Base-by-base conservation (phyloP, 1,140 invertebrate genomes). In the Saxidomus purpurata region DNA sequence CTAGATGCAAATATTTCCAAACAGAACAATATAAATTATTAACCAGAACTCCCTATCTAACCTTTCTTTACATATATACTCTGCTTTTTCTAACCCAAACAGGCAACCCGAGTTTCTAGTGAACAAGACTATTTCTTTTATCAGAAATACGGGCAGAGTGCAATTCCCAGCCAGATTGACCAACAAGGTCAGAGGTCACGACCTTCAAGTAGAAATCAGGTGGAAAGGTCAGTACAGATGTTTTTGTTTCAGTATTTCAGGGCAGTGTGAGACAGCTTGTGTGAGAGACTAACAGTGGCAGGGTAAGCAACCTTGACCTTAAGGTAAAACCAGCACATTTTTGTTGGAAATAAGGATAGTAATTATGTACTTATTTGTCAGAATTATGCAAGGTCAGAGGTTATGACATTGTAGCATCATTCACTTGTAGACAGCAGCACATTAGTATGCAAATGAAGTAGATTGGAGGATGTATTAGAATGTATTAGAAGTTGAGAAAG, bases 141-240 rank as follows among this genome's bases (percentile, higher is more conserved):
- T 59, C 87, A 89, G 87, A 89, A 77, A 83, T 81, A 49, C 55
- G 87, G 87, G 87, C 87, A 89, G 38, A 89, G 87, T 89, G 87
- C 87, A 89, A 89, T 89, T n/a, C 80, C 79, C 9, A 89, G 67
- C 83, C 80, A 82, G 36, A 38, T 63, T 19, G 87, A 89, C 0
- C 19, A 38, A 19, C 79, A 69, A 0, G 80, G 77, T 49, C 87
- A 89, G 34, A 82, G 87, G 87, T 83, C 87, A 55, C 40, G 87
- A 82, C 87, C 87, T 34, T 61, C 61, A 34, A 89, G 87, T 63
- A 43, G 87, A 38, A 89, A 89, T 71, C 87, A 89, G 59, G 22
- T 25, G 28, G 87, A 89, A 74, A 89, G 87, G 87, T 89, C 13
- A 63, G 49, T 83, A 47, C 0, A 28, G 38, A 25, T 74, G n/a